Base-by-base conservation (phyloP, 2,888 invertebrate genomes). In the Willowsia nigromaculata region DNA sequence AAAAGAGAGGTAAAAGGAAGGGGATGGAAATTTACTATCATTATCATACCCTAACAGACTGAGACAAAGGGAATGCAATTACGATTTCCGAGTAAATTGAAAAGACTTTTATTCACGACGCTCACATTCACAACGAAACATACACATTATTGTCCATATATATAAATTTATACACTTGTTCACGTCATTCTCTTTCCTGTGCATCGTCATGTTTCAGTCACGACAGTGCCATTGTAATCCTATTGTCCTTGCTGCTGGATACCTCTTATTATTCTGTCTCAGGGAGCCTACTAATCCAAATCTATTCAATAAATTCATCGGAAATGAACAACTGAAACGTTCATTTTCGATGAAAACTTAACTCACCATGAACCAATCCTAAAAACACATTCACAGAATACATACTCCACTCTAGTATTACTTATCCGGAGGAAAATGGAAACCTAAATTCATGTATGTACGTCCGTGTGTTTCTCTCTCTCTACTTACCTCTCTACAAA, bases 11-110 rank as follows among this genome's bases (percentile, higher is more conserved):
- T 18, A 40, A 30, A n/a, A 82, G 40, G 40, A 43, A 37, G 81
- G 62, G 81, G 81, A 82, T 82, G 62, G 25, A 65, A 82, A 82
- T 82, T 62, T 62, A 82, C 81, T 56, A 82, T 62, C 81, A 65
- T 82, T 82, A 82, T 62, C 81, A 82, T 82, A 62, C 81, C 81
- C 74, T 43, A 62, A 43, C 81, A 62, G 62, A 62, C 81, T 25
- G 59, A 43, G 62, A 82, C 62, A 82, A 82, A 62, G 62, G 43
- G 62, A 59, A 68, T 83, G 83, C 71, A 85, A 85, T 85, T 85
- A 85, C 76, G 40, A 76, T 40, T 85, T 85, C 85, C 76, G 27
- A 53, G 76, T 74, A 84, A 85, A 85, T 85, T 76, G 85, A 76
- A 56, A 50, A 40, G 33, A 18, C 50, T 43, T 74, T 74, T 74